A percentile compares a stretch with the other conserved stretches of the same genome.
Evolutionary conservation across 2,888 invertebrate species (phyloP).

Genomic region (Dinocampus coccinellae): DNA sequence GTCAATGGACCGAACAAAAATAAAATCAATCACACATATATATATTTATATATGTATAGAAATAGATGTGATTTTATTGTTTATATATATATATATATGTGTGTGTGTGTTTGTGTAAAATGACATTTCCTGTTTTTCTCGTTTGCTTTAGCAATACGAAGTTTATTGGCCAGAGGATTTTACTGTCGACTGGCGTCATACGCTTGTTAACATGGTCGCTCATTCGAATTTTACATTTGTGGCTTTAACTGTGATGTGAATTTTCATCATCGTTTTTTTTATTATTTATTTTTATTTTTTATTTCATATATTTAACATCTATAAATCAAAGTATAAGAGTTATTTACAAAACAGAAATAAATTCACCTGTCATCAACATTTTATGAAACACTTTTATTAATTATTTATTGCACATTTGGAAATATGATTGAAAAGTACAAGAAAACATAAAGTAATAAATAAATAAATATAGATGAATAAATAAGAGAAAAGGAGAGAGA

Average conservation of each 20-base stretch:
- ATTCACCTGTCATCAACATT: neutral
- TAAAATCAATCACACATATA: neutral
- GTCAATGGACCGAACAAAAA: neutral
- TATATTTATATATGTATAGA: neutral
- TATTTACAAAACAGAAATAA: neutral
- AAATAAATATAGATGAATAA: neutral
- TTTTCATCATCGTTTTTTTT: neutral
- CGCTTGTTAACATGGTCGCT: conserved; percentile 38
- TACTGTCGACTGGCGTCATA: conserved; percentile 38
- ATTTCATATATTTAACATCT: neutral
- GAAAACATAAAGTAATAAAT: neutral
- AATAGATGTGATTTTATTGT: neutral
- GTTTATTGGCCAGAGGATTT: conserved; percentile 38
- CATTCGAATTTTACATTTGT: conserved; percentile 15
- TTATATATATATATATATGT: neutral
- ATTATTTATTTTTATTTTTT: no score
- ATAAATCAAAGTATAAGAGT: conserved; percentile 4
- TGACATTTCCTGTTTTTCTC: conserved; percentile 14
- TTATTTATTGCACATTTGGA: neutral
- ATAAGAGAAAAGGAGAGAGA: no score
- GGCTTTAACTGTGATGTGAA: conserved; percentile 2
- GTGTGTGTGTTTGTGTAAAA: neutral
- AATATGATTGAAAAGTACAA: neutral
- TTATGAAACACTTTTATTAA: neutral
- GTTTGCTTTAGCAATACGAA: conserved; percentile 27